Percentiles rank a stretch among this genome's conserved stretches.
Evolutionary conservation across 1,140 invertebrate species (phyloP).

Genomic region (Muscidifurax raptorellus): DNA sequence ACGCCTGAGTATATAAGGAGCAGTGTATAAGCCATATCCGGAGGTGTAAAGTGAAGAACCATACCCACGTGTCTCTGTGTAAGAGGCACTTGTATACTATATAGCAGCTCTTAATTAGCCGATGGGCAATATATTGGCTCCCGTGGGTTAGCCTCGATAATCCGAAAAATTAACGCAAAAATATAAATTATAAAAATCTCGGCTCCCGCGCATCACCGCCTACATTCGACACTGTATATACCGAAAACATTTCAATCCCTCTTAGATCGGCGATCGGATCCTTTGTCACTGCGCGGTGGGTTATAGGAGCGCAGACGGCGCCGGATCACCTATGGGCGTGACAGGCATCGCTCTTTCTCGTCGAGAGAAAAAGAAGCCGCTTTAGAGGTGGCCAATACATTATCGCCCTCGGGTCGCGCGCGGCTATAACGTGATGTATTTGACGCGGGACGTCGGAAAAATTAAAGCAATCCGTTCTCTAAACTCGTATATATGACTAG

Average conservation of each 20-base stretch:
- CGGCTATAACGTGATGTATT: conserved; percentile 67
- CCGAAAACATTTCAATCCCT: conserved; percentile 50
- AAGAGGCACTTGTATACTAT: conserved; percentile 38
- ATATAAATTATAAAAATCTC: too few species aligned
- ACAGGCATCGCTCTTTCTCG: neutral
- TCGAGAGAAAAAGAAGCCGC: neutral
- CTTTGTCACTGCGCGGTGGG: neutral
- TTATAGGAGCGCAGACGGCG: neutral
- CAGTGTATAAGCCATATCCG: neutral
- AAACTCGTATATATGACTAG: conserved; percentile 51
- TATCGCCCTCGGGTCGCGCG: conserved; percentile 47
- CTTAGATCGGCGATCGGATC: neutral
- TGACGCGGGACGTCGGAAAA: conserved; percentile 70
- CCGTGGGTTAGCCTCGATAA: neutral
- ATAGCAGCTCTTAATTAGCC: conserved; percentile 38
- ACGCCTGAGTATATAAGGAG: conserved; percentile 8
- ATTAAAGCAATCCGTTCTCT: conserved; percentile 73
- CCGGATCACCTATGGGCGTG: neutral
- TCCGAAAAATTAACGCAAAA: too few species aligned
- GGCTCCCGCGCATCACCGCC: neutral
- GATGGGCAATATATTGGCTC: neutral
- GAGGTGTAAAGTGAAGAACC: conserved; percentile 51
- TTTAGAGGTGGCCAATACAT: conserved; percentile 65
- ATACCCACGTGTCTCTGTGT: conserved; percentile 35
- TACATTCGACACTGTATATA: conserved; percentile 10